phyloP scores from a whole-genome alignment of 2,888 invertebrate genomes.

The Andrena flavipes region DNA sequence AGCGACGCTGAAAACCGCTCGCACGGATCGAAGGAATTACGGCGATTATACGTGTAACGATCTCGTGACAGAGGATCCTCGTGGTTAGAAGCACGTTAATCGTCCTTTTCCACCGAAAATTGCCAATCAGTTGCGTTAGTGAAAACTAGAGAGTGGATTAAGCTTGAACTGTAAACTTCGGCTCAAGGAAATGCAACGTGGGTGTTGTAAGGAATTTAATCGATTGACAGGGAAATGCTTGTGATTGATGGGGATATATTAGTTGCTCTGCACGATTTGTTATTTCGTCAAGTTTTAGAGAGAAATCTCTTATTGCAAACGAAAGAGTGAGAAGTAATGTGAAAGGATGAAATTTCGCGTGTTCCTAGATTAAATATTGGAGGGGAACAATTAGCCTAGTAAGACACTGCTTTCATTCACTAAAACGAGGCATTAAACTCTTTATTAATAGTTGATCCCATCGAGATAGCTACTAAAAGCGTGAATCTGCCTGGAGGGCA shows the following conservation, averaged over 20 bases:
- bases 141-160: background rate
- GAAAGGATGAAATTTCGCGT: no score
- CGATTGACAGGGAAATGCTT: no score
- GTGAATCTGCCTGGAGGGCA: conserved; percentile 31
- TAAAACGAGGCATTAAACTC: conserved; percentile 13
- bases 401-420: conserved; percentile 8
- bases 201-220: no score
- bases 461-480: conserved; percentile 2
- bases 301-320: no score
- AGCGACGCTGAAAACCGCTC: background rate
- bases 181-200: no score
- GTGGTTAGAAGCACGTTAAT: conserved; percentile 30
- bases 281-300: no score
- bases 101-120: conserved; percentile 12
- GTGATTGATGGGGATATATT: no score
- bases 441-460: conserved; percentile 38
- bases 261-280: no score
- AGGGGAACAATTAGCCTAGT: no score
- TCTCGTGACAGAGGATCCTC: conserved; percentile 19
- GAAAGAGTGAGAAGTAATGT: no score
- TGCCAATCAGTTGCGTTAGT: conserved; percentile 9
- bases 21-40: conserved; percentile 32
- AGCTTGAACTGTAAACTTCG: background rate
- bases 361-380: no score
- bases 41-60: conserved; percentile 36